phyloP scores from a whole-genome alignment of 2,888 invertebrate genomes.

The Hipparchia sbordonii region DNA sequence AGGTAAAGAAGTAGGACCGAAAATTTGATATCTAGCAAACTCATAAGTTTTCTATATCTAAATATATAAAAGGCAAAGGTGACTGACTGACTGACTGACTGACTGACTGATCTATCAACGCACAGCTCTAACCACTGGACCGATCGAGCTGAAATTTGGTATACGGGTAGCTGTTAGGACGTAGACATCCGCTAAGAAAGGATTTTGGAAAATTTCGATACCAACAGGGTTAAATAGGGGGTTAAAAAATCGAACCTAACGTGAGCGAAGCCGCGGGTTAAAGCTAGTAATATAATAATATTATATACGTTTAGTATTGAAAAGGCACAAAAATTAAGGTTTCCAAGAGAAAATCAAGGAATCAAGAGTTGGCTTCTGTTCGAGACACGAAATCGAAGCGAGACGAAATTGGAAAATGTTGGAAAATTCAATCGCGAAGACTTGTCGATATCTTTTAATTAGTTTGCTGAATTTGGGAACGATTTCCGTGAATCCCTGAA shows the following conservation, averaged over 20 bases:
- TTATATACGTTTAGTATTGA: neutral
- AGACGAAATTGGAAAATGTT: constrained; percentile 14
- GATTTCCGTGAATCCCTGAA: neutral
- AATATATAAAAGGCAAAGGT: neutral
- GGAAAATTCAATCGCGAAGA: constrained; percentile 11
- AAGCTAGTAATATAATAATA: no score
- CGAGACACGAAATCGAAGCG: constrained; percentile 4
- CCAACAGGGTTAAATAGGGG: no score
- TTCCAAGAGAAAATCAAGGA: neutral
- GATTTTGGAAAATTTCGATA: no score
- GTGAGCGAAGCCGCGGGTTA: no score
- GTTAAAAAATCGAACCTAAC: no score
- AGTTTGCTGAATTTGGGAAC: constrained; percentile 21
- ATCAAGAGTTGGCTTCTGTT: neutral
- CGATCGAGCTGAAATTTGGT: no score
- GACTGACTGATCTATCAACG: no score
- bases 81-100: no score
- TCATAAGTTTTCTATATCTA: neutral
- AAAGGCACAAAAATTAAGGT: neutral
- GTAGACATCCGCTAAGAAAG: no score
- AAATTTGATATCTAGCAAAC: neutral
- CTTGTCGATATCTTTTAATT: constrained; percentile 33
- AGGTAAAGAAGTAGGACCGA: no score
- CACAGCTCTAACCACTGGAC: no score
- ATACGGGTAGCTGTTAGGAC: no score